phyloP scores from a whole-genome alignment of 2,888 invertebrate genomes.

The Sipha maydis region DNA sequence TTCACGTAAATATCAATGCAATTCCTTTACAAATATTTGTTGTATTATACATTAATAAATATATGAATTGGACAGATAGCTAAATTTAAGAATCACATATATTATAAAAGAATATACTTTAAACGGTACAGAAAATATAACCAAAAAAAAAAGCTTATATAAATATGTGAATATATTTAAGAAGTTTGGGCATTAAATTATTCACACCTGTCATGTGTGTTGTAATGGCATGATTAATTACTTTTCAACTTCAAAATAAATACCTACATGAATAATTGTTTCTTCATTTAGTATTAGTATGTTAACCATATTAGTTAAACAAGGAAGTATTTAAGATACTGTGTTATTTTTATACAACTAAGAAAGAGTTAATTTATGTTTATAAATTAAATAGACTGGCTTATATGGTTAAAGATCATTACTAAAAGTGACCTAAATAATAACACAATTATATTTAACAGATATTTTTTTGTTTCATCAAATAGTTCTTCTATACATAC shows the following conservation, averaged over 20 bases:
- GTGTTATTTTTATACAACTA: background rate
- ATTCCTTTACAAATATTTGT: background rate
- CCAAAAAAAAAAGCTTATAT: background rate
- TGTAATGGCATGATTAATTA: background rate
- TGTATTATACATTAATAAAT: background rate
- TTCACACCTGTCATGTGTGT: background rate
- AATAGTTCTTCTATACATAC: too few relatives aligned
- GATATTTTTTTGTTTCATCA: too few relatives aligned
- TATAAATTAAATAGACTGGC: background rate
- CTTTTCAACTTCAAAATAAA: background rate
- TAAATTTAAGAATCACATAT: too few relatives aligned
- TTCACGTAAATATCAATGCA: conserved; percentile 1
- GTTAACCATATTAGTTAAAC: background rate
- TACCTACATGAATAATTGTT: background rate
- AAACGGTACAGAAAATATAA: background rate
- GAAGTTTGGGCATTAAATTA: background rate
- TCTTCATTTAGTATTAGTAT: background rate
- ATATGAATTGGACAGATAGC: too few relatives aligned
- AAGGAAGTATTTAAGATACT: background rate
- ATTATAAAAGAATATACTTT: background rate
- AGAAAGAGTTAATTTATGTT: background rate
- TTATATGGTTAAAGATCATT: background rate
- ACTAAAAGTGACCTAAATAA: background rate
- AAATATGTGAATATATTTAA: background rate
- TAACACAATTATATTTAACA: background rate